These are phyloP conservation scores for Atta cephalotes DNA, from an alignment of 1,140 invertebrate genomes.

Conservation along the genomic window DNA sequence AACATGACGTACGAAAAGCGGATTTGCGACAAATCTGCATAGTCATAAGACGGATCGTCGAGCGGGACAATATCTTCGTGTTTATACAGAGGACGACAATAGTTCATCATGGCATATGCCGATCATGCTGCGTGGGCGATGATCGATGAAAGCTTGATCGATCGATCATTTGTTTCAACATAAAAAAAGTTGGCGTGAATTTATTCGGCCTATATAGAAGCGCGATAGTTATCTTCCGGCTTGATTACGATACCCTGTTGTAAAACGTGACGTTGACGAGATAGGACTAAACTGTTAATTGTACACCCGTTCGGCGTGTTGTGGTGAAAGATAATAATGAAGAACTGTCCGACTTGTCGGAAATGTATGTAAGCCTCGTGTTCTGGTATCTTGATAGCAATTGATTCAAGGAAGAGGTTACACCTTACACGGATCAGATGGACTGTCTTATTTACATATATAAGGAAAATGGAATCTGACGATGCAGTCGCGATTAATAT, in stretches of 20 bases:
- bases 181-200: neutral
- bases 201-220: neutral
- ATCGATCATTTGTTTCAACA: slow-evolving; percentile 53
- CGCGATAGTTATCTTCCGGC: slow-evolving; percentile 17
- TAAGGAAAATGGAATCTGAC: neutral
- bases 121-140: neutral
- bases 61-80: slow-evolving; percentile 15
- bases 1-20: slow-evolving; percentile 43
- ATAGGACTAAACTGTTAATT: slow-evolving; percentile 36
- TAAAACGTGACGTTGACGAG: slow-evolving; percentile 13
- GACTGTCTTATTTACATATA: neutral
- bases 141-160: slow-evolving; percentile 58
- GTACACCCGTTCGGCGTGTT: slow-evolving; percentile 18
- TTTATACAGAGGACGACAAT: slow-evolving; percentile 19
- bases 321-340: slow-evolving; percentile 26
- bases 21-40: slow-evolving; percentile 30
- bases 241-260: slow-evolving; percentile 10
- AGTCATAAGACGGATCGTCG: slow-evolving; percentile 44
- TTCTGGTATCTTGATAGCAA: slow-evolving; percentile 6
- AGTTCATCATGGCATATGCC: slow-evolving; percentile 26
- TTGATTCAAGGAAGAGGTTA: slow-evolving; percentile 16
- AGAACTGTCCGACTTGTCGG: slow-evolving; percentile 45
- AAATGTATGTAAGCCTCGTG: slow-evolving; percentile 29
- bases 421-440: neutral
- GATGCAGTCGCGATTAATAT: slow-evolving; percentile 1